phyloP scores from a whole-genome alignment of 2,888 invertebrate species.

The Dynastes maya region DNA sequence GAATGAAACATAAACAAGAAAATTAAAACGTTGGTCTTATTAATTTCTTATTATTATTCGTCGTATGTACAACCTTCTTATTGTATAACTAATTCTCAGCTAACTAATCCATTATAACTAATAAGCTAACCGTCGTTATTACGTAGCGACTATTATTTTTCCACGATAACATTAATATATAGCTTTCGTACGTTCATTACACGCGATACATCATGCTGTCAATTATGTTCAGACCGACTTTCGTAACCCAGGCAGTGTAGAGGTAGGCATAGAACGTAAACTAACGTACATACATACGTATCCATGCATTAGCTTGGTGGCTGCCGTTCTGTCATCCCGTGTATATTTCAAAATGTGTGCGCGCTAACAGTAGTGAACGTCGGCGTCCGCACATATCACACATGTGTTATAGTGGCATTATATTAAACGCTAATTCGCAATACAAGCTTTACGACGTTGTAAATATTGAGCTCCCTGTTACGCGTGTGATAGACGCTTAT shows the following conservation, averaged over 20 bases:
- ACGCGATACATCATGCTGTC: slow-evolving; percentile 13
- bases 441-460: slow-evolving; percentile 18
- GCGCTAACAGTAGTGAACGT: slow-evolving; percentile 9
- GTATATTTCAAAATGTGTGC: slow-evolving; percentile 11
- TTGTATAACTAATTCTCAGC: no score
- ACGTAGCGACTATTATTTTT: background rate
- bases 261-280: no score
- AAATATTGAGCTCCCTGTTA: slow-evolving; percentile 25
- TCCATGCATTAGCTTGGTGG: background rate
- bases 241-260: no score
- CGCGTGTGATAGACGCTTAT: slow-evolving; percentile 17
- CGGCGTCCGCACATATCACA: slow-evolving; percentile 9
- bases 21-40: no score
- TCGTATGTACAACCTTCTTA: no score
- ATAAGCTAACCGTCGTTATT: background rate
- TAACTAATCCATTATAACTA: background rate
- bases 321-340: background rate
- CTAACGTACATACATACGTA: no score
- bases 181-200: background rate
- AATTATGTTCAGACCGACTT: background rate
- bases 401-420: slow-evolving; percentile 29
- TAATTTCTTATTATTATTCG: no score
- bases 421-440: slow-evolving; percentile 36
- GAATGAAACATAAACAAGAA: no score
- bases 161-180: background rate